These are phyloP conservation scores for Drosophila tropicalis DNA, from an alignment of 1,140 invertebrate species.

Conservation along the genomic window DNA sequence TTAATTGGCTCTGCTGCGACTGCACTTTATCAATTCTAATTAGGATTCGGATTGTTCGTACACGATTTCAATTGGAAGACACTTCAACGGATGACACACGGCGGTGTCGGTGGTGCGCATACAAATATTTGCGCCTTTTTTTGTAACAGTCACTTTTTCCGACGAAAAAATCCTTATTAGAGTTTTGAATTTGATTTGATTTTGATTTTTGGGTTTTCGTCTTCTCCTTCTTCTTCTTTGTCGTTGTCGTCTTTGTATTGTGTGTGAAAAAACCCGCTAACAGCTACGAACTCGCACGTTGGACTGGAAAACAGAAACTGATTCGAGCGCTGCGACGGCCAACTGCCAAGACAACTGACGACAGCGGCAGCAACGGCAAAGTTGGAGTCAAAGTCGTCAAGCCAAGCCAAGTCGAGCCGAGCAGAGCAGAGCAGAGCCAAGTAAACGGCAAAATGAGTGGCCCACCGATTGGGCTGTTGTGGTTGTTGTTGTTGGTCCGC, in stretches of 20 bases:
- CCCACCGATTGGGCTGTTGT: constrained; percentile 30
- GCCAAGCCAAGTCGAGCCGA: constrained; percentile 24
- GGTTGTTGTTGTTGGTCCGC: constrained; percentile 35
- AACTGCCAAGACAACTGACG: constrained; percentile 58
- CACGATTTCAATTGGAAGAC: neutral
- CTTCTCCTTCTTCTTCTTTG: constrained; percentile 30
- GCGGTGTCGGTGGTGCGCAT: no score
- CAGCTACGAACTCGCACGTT: constrained; percentile 72
- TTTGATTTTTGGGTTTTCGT: neutral
- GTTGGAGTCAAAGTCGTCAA: constrained; percentile 26
- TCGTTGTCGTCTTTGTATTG: constrained; percentile 6
- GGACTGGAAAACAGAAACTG: constrained; percentile 80
- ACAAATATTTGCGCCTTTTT: constrained; percentile 14
- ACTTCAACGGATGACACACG: neutral
- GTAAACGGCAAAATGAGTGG: constrained; percentile 36
- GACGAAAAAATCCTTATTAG: constrained; percentile 10
- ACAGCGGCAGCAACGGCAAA: constrained; percentile 31
- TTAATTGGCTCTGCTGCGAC: constrained; percentile 1
- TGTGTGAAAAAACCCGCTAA: constrained; percentile 30
- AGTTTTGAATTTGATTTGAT: neutral
- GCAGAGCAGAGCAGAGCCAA: constrained; percentile 50
- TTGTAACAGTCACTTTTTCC: constrained; percentile 18
- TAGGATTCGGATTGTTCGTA: neutral
- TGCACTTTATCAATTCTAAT: constrained; percentile 3
- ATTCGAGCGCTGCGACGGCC: constrained; percentile 67